Evolutionary conservation across 2,888 invertebrate species (phyloP).

Genomic region (Catotricha subobsoleta): DNA sequence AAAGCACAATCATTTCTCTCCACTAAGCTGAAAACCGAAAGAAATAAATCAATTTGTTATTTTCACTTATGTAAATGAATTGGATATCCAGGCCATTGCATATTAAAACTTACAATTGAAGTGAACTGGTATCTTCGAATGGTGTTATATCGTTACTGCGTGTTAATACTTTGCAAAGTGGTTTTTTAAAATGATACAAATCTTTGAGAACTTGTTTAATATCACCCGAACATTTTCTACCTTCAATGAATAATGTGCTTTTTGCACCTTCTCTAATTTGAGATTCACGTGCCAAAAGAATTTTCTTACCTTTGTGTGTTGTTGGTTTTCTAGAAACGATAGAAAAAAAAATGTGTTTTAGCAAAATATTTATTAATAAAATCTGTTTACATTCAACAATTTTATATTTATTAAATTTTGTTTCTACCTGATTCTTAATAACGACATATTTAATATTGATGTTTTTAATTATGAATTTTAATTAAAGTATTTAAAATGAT

Average conservation of each 20-base stretch:
- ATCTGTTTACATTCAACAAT: no score
- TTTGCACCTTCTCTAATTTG: slow-evolving; percentile 80
- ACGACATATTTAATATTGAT: no score
- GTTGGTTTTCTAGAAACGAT: slow-evolving; percentile 57
- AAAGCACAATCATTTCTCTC: slow-evolving; percentile 75
- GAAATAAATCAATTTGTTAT: background rate
- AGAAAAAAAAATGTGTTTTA: background rate
- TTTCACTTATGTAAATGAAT: background rate
- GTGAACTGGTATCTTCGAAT: slow-evolving; percentile 73
- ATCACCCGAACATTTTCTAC: slow-evolving; percentile 57
- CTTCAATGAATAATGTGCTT: slow-evolving; percentile 66
- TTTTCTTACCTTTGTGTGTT: slow-evolving; percentile 73
- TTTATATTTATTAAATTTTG: no score
- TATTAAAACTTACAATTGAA: slow-evolving; percentile 49
- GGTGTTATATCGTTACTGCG: slow-evolving; percentile 80
- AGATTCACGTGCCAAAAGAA: slow-evolving; percentile 62
- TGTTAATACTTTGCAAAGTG: slow-evolving; percentile 53
- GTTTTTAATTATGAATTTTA: no score
- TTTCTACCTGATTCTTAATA: no score
- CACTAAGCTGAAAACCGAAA: slow-evolving; percentile 34
- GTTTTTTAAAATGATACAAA: slow-evolving; percentile 71
- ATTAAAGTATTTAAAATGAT: no score
- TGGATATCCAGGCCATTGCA: no score
- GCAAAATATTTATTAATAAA: no score
- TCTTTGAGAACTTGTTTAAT: slow-evolving; percentile 64